phyloP scores from a whole-genome alignment of 2,797 vertebrate genomes.

The Galago senegalensis region DNA sequence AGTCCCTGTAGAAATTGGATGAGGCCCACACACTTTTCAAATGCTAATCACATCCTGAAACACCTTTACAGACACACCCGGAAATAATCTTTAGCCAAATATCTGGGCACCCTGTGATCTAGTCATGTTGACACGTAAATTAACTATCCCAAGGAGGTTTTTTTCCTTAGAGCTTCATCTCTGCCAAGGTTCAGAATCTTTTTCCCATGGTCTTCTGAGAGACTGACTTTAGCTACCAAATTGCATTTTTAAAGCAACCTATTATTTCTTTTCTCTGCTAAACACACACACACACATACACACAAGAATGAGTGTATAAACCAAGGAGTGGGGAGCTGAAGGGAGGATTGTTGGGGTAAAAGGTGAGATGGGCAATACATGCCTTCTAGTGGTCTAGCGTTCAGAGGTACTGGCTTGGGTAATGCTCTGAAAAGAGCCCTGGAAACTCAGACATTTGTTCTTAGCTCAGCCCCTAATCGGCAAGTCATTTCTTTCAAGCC shows the following conservation, averaged over 20 bases:
- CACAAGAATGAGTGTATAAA: not conserved
- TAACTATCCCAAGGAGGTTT: not conserved
- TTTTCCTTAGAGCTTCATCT: not conserved
- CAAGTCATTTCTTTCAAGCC: not conserved
- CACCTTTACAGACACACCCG: too few relatives aligned
- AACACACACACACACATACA: not conserved
- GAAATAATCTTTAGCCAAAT: not conserved
- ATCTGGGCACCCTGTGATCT: not conserved
- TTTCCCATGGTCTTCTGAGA: not conserved
- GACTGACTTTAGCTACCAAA: not conserved
- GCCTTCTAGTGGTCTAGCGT: not conserved
- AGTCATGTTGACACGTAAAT: not conserved
- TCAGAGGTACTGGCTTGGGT: not conserved
- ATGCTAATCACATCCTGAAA: not conserved
- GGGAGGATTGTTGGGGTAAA: not conserved
- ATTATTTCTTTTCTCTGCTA: not conserved
- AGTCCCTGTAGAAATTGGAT: not conserved
- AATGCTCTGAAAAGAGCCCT: not conserved
- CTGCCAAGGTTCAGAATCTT: not conserved
- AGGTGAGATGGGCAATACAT: not conserved
- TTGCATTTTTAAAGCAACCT: conserved; percentile 11
- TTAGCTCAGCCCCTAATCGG: not conserved
- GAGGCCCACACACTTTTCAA: too few relatives aligned
- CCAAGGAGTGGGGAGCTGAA: not conserved
- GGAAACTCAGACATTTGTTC: not conserved